These are phyloP conservation scores for Dreissena rostriformis DNA, from an alignment of 1,140 invertebrate species.

Conservation along the genomic window DNA sequence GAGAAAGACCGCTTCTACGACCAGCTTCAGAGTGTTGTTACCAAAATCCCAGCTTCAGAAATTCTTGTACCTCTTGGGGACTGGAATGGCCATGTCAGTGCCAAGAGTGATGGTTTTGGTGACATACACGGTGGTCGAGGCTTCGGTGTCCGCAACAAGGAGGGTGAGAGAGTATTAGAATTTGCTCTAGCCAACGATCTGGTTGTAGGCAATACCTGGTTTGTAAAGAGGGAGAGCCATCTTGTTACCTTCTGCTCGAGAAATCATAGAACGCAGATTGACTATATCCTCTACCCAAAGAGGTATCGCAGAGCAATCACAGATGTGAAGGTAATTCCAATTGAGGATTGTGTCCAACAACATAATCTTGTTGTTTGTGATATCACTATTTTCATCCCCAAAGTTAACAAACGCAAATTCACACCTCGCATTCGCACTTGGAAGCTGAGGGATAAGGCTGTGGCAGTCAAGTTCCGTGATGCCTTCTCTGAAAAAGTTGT, in stretches of 20 bases:
- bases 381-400: slow-evolving; percentile 4
- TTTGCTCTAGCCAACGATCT: slow-evolving; percentile 30
- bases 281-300: slow-evolving; percentile 33
- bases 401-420: slow-evolving; percentile 15
- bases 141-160: slow-evolving; percentile 10
- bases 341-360: slow-evolving; percentile 23
- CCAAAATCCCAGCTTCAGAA: slow-evolving; percentile 23
- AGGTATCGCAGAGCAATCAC: slow-evolving; percentile 17
- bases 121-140: slow-evolving; percentile 20
- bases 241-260: slow-evolving; percentile 26
- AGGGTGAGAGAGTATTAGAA: slow-evolving; percentile 29
- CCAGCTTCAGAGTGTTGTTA: slow-evolving; percentile 12
- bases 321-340: slow-evolving; percentile 30
- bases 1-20: slow-evolving; percentile 11
- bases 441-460: slow-evolving; percentile 30
- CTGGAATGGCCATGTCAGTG: slow-evolving; percentile 33
- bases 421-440: slow-evolving; percentile 16
- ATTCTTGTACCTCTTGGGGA: slow-evolving; percentile 22
- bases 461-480: slow-evolving; percentile 5
- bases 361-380: slow-evolving; percentile 26
- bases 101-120: slow-evolving; percentile 11
- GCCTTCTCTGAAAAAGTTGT: slow-evolving; percentile 14
- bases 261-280: slow-evolving; percentile 13
- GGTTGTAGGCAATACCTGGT: slow-evolving; percentile 22
- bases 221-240: slow-evolving; percentile 12